phyloP scores from a whole-genome alignment of 2,888 invertebrate genomes.

The Drosophila phalerata region DNA sequence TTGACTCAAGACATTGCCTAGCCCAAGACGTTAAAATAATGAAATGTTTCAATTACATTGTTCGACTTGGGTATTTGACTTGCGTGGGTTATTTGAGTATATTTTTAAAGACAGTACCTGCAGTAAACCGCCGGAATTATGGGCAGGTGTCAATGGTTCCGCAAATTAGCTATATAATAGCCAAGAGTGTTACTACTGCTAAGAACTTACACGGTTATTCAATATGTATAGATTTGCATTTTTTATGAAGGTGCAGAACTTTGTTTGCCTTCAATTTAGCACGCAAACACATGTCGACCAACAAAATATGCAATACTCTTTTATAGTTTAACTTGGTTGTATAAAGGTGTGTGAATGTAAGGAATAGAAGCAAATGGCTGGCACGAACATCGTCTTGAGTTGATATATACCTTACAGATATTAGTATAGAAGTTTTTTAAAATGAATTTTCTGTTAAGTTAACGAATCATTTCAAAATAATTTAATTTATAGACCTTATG shows the following conservation, averaged over 20 bases:
- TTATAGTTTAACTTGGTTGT: neutral
- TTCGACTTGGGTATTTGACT: slow-evolving; percentile 15
- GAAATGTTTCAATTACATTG: slow-evolving; percentile 5
- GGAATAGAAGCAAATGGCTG: neutral
- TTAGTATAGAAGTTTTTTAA: too few relatives aligned
- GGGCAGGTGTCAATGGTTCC: slow-evolving; percentile 1
- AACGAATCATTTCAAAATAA: too few relatives aligned
- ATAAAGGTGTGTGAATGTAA: neutral
- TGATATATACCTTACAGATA: neutral
- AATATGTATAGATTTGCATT: slow-evolving; percentile 5
- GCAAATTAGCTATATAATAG: neutral
- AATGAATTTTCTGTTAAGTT: too few relatives aligned
- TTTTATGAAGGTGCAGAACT: neutral
- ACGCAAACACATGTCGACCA: slow-evolving; percentile 8
- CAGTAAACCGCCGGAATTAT: neutral
- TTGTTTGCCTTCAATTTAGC: slow-evolving; percentile 9
- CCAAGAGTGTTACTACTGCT: neutral
- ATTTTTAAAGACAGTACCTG: slow-evolving; percentile 22
- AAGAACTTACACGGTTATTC: neutral
- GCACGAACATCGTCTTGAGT: neutral
- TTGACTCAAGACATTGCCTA: slow-evolving; percentile 41
- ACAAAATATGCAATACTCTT: slow-evolving; percentile 32
- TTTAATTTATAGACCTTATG: too few relatives aligned
- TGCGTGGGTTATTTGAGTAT: slow-evolving; percentile 13
- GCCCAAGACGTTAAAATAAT: slow-evolving; percentile 23